Percentiles rank a stretch among this genome's conserved stretches.
phyloP scores from a whole-genome alignment of 2,797 vertebrate genomes.

The Cossypha niveicapilla region DNA sequence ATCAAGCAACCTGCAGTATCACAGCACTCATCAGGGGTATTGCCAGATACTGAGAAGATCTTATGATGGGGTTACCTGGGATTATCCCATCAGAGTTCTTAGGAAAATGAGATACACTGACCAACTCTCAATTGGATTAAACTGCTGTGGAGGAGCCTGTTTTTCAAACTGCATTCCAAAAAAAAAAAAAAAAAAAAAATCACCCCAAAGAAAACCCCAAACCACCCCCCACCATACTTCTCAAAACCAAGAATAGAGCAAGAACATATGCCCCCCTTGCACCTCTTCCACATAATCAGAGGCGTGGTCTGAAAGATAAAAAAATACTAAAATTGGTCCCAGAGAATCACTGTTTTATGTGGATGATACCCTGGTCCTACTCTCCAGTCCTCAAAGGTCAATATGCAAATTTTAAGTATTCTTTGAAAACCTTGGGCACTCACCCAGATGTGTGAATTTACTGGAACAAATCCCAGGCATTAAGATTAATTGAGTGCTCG shows the following conservation, averaged over 20 bases:
- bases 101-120: background rate
- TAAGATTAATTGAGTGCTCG: background rate
- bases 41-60: slow-evolving; percentile 12
- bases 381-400: background rate
- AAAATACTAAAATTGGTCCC: background rate
- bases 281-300: background rate
- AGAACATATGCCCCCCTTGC: fast-evolving
- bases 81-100: slow-evolving; percentile 30
- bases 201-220: background rate
- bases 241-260: background rate
- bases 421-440: background rate
- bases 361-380: background rate
- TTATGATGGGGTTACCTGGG: slow-evolving; percentile 29
- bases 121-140: background rate
- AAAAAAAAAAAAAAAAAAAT: background rate
- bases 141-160: background rate
- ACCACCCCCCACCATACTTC: fast-evolving
- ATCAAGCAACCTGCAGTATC: background rate
- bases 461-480: background rate
- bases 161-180: background rate
- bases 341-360: background rate
- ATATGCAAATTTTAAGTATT: background rate
- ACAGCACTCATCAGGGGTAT: background rate
- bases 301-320: background rate
- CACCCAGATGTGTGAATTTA: background rate